Percentiles rank a stretch among this genome's conserved stretches.
phyloP scores from a whole-genome alignment of 2,888 invertebrate genomes.

The Xylota sylvarum region DNA sequence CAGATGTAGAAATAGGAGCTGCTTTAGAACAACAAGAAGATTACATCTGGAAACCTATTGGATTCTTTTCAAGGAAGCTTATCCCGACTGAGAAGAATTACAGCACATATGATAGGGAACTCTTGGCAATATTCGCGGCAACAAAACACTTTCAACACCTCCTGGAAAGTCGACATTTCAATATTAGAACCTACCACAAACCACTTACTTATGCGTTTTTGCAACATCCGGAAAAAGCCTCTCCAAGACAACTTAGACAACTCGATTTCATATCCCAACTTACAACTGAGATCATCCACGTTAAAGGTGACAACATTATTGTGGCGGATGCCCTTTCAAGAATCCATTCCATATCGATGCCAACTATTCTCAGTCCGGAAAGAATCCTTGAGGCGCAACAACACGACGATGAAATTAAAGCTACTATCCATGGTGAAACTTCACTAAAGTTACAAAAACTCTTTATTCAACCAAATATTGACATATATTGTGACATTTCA shows the following conservation, averaged over 20 bases:
- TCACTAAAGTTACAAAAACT: background rate
- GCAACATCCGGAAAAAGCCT: background rate
- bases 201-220: too few relatives aligned
- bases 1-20: slow-evolving; percentile 9
- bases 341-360: too few relatives aligned
- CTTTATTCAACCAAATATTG: background rate
- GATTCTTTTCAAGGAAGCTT: slow-evolving; percentile 5
- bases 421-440: background rate
- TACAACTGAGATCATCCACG: background rate
- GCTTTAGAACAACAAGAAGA: slow-evolving; percentile 10
- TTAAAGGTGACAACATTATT: too few relatives aligned
- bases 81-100: slow-evolving; percentile 3
- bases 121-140: slow-evolving; percentile 9
- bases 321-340: too few relatives aligned
- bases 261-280: background rate
- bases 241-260: slow-evolving; percentile 9
- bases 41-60: slow-evolving; percentile 4
- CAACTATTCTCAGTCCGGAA: too few relatives aligned
- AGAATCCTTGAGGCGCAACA: background rate
- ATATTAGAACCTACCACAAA: too few relatives aligned
- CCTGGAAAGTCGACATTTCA: too few relatives aligned
- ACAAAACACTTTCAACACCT: slow-evolving; percentile 1
- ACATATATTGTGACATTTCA: background rate
- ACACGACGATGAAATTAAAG: background rate
- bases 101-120: slow-evolving; percentile 12